phyloP scores from a whole-genome alignment of 2,113 vertebrate genomes.

The Oryzias curvinotus region DNA sequence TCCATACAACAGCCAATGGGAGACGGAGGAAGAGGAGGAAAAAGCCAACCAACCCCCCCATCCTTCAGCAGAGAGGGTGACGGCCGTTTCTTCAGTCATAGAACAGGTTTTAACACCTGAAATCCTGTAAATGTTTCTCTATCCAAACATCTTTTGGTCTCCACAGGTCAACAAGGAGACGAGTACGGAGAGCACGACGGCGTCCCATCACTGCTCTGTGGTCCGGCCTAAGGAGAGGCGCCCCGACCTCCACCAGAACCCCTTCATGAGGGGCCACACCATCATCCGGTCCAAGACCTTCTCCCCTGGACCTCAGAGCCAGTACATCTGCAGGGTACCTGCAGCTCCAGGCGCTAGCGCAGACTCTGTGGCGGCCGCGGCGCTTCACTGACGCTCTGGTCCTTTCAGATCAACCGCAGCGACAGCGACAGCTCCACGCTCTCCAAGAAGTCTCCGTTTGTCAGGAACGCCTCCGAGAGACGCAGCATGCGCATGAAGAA shows the following conservation, averaged over 20 bases:
- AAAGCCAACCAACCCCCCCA: background rate
- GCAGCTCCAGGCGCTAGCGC: background rate
- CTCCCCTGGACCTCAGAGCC: conserved; percentile 95
- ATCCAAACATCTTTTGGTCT: background rate
- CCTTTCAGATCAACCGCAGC: conserved; percentile 90
- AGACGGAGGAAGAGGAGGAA: conserved; percentile 38
- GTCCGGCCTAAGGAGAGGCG: conserved; percentile 93
- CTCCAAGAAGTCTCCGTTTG: conserved; percentile 92
- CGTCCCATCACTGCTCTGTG: conserved; percentile 75
- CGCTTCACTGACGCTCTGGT: background rate
- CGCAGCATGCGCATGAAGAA: conserved; percentile 93
- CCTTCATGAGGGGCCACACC: conserved; percentile 90
- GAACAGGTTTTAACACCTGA: background rate
- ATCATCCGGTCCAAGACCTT: conserved; percentile 99
- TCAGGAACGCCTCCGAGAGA: conserved; percentile 92
- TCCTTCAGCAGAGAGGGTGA: conserved; percentile 64
- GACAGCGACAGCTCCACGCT: conserved; percentile 98
- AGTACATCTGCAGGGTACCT: conserved; percentile 95
- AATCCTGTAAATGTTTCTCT: background rate
- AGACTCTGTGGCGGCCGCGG: background rate
- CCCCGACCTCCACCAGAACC: conserved; percentile 77
- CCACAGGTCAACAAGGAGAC: conserved; percentile 83
- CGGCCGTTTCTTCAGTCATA: background rate
- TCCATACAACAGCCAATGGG: conserved; percentile 67
- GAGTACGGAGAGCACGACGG: conserved; percentile 78